Percentiles rank a stretch among this genome's conserved stretches.
Evolutionary conservation across 2,797 vertebrate genomes (phyloP).

Genomic region (Rhinella marina): DNA sequence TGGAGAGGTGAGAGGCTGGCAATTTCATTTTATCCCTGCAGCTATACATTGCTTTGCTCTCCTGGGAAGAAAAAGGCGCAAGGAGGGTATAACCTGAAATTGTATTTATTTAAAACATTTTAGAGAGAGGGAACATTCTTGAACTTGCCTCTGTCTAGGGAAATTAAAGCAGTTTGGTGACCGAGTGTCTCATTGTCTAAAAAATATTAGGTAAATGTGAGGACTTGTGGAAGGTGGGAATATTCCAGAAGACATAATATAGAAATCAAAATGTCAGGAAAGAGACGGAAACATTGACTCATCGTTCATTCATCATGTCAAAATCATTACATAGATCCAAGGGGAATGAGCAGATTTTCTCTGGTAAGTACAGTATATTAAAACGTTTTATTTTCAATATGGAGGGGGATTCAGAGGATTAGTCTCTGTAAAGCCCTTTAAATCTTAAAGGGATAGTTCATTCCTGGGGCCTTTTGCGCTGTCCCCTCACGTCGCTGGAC

Average conservation of each 20-base stretch:
- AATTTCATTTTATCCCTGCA: slow-evolving; percentile 42
- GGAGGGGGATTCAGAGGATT: too few species aligned
- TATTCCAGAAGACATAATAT: neutral
- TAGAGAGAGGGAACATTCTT: slow-evolving; percentile 14
- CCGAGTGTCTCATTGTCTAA: slow-evolving; percentile 30
- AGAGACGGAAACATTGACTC: neutral
- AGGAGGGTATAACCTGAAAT: slow-evolving; percentile 35
- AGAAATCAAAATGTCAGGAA: neutral
- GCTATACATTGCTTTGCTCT: slow-evolving; percentile 31
- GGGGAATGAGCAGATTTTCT: too few species aligned
- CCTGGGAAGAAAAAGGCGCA: slow-evolving; percentile 29
- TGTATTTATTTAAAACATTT: slow-evolving; percentile 50
- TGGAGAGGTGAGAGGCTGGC: slow-evolving; percentile 27
- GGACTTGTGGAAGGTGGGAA: neutral
- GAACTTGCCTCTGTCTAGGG: slow-evolving; percentile 27
- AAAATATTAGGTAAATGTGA: neutral
- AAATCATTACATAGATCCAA: too few species aligned
- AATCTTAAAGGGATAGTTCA: too few species aligned
- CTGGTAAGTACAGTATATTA: too few species aligned
- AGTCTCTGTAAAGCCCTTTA: too few species aligned
- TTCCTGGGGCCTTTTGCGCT: too few species aligned
- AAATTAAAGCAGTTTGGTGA: slow-evolving; percentile 21
- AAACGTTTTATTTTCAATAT: too few species aligned
- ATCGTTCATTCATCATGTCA: too few species aligned
- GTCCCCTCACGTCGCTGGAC: too few species aligned